Evolutionary conservation across 2,113 vertebrate genomes (phyloP).

Genomic region (Podarcis cretensis): DNA sequence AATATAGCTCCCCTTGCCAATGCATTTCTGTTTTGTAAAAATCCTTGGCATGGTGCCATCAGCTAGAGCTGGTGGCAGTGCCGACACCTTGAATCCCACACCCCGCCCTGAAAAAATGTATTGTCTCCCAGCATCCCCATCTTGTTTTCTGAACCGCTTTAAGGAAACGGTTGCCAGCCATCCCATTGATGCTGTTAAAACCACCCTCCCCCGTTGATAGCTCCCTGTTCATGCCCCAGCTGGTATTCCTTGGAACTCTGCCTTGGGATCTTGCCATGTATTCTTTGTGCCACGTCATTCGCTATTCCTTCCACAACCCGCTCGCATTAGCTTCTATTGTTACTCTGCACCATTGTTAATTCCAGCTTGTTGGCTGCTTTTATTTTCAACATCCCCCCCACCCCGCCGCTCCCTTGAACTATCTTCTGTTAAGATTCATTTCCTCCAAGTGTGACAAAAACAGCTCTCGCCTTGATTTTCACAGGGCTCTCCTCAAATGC

Average conservation of each 20-base stretch:
- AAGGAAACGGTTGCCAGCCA: conserved; percentile 58
- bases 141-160: conserved; percentile 47
- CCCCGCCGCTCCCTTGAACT: conserved; percentile 35
- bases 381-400: conserved; percentile 34
- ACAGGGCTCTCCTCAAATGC: conserved; percentile 49
- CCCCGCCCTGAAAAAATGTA: background rate
- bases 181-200: conserved; percentile 66
- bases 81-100: conserved; percentile 42
- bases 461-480: conserved; percentile 40
- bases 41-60: conserved; percentile 32
- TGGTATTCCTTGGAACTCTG: conserved; percentile 77
- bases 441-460: conserved; percentile 66
- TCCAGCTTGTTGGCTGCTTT: conserved; percentile 66
- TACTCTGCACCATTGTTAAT: conserved; percentile 67
- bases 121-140: conserved; percentile 42
- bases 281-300: conserved; percentile 74
- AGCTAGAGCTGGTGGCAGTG: conserved; percentile 2
- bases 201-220: conserved; percentile 63
- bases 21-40: background rate
- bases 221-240: conserved; percentile 75
- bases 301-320: conserved; percentile 73
- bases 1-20: background rate
- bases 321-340: conserved; percentile 76
- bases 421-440: conserved; percentile 65
- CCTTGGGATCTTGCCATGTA: conserved; percentile 75